phyloP scores from a whole-genome alignment of 2,113 vertebrate genomes.

The Gnathonemus longibarbis region DNA sequence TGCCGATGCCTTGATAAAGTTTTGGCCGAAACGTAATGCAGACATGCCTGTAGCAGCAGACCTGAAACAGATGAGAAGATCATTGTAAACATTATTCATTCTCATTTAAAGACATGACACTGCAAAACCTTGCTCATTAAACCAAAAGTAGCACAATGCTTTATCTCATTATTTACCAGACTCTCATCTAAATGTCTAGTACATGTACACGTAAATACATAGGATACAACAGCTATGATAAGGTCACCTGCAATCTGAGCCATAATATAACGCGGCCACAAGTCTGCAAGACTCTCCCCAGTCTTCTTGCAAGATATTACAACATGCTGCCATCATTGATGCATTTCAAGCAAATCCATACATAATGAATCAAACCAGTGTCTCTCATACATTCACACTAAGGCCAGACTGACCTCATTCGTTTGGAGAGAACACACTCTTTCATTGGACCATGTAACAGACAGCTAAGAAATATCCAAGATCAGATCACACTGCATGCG shows the following conservation, averaged over 20 bases:
- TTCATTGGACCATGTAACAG: constrained; percentile 22
- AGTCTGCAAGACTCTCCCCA: background rate
- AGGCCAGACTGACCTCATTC: background rate
- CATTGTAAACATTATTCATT: background rate
- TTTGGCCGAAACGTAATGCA: constrained; percentile 71
- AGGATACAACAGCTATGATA: background rate
- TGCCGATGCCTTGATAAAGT: constrained; percentile 69
- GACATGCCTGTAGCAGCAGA: constrained; percentile 50
- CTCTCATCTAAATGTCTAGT: background rate
- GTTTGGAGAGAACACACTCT: background rate
- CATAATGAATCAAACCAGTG: background rate
- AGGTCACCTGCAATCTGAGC: background rate
- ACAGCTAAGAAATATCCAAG: constrained; percentile 25
- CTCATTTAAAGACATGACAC: background rate
- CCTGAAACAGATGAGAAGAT: constrained; percentile 28
- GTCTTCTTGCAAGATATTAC: background rate
- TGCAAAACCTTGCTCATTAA: background rate
- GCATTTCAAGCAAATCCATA: constrained; percentile 10
- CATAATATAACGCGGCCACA: background rate
- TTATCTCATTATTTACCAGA: background rate
- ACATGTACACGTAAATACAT: background rate
- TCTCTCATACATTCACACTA: background rate
- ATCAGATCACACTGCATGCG: constrained; percentile 31
- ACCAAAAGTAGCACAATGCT: background rate
- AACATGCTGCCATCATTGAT: background rate